phyloP scores from a whole-genome alignment of 2,797 vertebrate genomes.

The Emydoidea blandingii region DNA sequence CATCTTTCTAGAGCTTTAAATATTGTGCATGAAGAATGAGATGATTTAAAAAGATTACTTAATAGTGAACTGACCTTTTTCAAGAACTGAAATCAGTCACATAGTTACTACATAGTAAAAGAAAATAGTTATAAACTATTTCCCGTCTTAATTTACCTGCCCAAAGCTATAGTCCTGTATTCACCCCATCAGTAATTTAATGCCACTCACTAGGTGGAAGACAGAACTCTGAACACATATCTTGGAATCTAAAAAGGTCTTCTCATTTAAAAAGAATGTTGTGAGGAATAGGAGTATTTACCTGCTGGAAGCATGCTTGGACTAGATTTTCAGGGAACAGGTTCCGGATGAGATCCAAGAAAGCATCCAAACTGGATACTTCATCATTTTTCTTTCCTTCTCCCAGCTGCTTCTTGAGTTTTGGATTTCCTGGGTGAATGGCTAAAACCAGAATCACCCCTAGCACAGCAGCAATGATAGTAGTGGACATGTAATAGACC shows the following conservation, averaged over 20 bases:
- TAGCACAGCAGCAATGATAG: constrained; percentile 95
- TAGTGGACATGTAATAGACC: constrained; percentile 98
- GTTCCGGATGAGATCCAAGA: constrained; percentile 97
- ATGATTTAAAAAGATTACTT: background rate
- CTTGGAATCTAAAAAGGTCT: background rate
- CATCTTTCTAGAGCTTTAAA: background rate
- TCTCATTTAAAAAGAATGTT: background rate
- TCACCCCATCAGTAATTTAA: background rate
- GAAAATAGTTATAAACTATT: background rate
- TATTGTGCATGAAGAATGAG: background rate
- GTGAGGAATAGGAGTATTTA: constrained; percentile 69
- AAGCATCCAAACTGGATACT: constrained; percentile 97
- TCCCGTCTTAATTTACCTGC: background rate
- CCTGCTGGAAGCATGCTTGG: constrained; percentile 99
- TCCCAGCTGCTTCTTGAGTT: constrained; percentile 95
- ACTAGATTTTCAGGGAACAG: constrained; percentile 98
- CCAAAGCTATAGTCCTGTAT: background rate
- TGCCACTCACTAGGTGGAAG: background rate
- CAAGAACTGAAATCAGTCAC: background rate
- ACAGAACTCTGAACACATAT: background rate
- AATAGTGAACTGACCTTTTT: background rate
- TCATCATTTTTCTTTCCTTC: constrained; percentile 95
- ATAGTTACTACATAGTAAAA: background rate
- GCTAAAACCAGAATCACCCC: constrained; percentile 97
- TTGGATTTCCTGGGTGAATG: constrained; percentile 97